A percentile compares a stretch with the other conserved stretches of the same genome.
Evolutionary conservation across 1,140 invertebrate species (phyloP).

Genomic region (Phymastichus coffea): DNA sequence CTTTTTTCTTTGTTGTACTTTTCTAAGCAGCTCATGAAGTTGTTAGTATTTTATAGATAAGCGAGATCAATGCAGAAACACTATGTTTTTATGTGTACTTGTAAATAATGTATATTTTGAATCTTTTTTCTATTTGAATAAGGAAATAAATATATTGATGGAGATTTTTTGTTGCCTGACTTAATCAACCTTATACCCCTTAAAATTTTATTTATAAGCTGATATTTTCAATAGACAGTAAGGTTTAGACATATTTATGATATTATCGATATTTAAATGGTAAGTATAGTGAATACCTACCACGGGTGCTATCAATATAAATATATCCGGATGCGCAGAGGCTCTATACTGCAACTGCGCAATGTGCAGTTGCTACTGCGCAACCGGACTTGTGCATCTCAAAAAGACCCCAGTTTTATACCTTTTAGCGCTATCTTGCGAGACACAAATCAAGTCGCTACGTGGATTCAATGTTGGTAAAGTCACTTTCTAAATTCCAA

Average conservation of each 20-base stretch:
- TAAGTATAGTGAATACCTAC: too few species aligned
- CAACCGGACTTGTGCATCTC: too few species aligned
- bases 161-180: not conserved
- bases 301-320: too few species aligned
- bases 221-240: too few species aligned
- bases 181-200: not conserved
- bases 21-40: conserved; percentile 23
- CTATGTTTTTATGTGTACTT: conserved; percentile 24
- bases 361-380: too few species aligned
- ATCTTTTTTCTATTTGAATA: conserved; percentile 26
- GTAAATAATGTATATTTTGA: conserved; percentile 45
- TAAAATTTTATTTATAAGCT: too few species aligned
- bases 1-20: too few species aligned
- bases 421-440: conserved; percentile 6
- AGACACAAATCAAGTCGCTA: not conserved
- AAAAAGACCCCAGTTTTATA: not conserved
- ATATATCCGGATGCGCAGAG: too few species aligned
- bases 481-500: not conserved
- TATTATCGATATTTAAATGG: too few species aligned
- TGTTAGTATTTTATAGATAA: conserved; percentile 11
- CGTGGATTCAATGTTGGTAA: not conserved
- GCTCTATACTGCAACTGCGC: too few species aligned
- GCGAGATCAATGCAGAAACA: conserved; percentile 20
- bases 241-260: too few species aligned
- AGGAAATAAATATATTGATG: conserved; percentile 27